phyloP scores from a whole-genome alignment of 2,888 invertebrate genomes.

The Tholera decimalis region DNA sequence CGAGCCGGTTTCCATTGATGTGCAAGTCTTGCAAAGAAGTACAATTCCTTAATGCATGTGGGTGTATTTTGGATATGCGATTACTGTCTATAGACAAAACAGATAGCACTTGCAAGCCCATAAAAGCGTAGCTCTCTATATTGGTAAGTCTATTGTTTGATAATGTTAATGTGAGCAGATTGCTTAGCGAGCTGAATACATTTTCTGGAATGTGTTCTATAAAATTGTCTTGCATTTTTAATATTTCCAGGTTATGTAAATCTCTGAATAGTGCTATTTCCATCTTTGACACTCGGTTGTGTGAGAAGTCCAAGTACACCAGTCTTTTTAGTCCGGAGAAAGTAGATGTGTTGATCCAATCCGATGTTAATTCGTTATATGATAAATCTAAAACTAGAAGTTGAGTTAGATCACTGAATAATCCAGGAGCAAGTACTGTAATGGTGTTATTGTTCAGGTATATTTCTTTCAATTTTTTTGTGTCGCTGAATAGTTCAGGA shows the following conservation, averaged over 20 bases:
- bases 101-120: slow-evolving; percentile 94
- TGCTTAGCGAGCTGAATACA: slow-evolving; percentile 94
- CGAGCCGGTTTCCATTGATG: slow-evolving; percentile 95
- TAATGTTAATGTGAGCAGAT: slow-evolving; percentile 95
- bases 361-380: slow-evolving; percentile 95
- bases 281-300: slow-evolving; percentile 94
- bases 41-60: slow-evolving; percentile 95
- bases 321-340: slow-evolving; percentile 95
- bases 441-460: slow-evolving; percentile 96
- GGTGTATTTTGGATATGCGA: slow-evolving; percentile 94
- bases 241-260: slow-evolving; percentile 95
- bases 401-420: slow-evolving; percentile 95
- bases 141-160: slow-evolving; percentile 95
- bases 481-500: slow-evolving; percentile 95
- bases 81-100: slow-evolving; percentile 96
- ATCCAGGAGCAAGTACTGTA: slow-evolving; percentile 95
- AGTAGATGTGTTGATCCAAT: slow-evolving; percentile 96
- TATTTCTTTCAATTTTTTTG: slow-evolving; percentile 95
- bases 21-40: slow-evolving; percentile 96
- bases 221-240: slow-evolving; percentile 95
- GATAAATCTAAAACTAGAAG: slow-evolving; percentile 95
- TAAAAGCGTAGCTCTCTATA: slow-evolving; percentile 94
- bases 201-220: slow-evolving; percentile 95
- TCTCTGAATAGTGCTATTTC: slow-evolving; percentile 95
- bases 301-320: slow-evolving; percentile 94